Percentiles rank a stretch among this genome's conserved stretches.
Evolutionary conservation across 2,797 vertebrate genomes (phyloP).

Genomic region (Orestias chungarensis): DNA sequence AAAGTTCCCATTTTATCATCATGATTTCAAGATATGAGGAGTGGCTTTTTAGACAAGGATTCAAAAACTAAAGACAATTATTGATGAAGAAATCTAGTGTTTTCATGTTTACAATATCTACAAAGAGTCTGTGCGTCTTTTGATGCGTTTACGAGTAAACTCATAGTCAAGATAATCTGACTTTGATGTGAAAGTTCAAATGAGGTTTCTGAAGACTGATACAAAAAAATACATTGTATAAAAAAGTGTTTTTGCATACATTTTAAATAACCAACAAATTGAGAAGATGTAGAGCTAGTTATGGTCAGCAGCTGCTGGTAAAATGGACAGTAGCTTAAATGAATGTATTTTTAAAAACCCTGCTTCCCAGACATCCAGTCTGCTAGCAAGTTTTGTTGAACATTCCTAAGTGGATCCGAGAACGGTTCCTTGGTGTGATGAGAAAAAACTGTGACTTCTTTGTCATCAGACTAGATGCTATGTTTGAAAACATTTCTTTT

Average conservation of each 20-base stretch:
- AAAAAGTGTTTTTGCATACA: not conserved
- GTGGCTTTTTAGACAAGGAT: not conserved
- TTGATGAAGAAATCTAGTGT: not conserved
- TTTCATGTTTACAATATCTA: not conserved
- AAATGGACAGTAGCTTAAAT: not conserved
- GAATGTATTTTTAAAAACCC: no score
- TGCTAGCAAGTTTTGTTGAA: no score
- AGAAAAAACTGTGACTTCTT: no score
- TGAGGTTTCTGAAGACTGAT: not conserved
- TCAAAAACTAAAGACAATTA: not conserved
- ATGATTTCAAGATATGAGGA: not conserved
- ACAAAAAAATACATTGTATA: not conserved
- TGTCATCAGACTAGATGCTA: no score
- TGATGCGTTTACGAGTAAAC: not conserved
- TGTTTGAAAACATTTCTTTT: not conserved
- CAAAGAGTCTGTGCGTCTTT: not conserved
- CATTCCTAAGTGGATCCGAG: no score
- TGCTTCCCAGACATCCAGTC: no score
- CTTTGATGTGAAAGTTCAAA: not conserved
- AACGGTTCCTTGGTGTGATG: no score
- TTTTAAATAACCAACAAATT: not conserved
- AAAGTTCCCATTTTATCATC: slow-evolving; percentile 8
- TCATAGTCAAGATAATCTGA: not conserved
- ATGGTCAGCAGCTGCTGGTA: not conserved
- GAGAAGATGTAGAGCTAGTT: not conserved